These are phyloP conservation scores for Epinephelus awoara DNA, from an alignment of 2,797 vertebrate genomes.

Conservation along the genomic window DNA sequence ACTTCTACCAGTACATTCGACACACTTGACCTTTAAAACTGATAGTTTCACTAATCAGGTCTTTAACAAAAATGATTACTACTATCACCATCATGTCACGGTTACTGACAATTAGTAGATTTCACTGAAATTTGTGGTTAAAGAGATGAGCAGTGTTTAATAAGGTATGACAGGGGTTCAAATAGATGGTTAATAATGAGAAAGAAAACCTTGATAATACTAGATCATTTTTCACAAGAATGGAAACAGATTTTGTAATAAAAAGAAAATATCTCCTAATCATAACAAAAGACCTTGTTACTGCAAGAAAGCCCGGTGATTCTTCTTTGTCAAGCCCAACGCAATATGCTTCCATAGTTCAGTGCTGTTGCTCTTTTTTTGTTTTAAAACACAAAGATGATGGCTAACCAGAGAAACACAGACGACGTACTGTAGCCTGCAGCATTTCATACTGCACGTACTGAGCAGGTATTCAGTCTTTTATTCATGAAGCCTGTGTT, in stretches of 20 bases:
- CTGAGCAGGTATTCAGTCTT: conserved; percentile 34
- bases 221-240: conserved; percentile 35
- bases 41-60: background rate
- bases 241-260: conserved; percentile 41
- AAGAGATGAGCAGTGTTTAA: conserved; percentile 20
- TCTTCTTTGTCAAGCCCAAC: conserved; percentile 52
- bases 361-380: background rate
- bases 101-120: background rate
- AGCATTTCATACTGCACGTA: conserved; percentile 33
- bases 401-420: conserved; percentile 37
- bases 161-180: background rate
- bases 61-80: background rate
- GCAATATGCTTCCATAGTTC: conserved; percentile 17
- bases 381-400: conserved; percentile 24
- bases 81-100: background rate
- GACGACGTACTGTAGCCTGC: conserved; percentile 3
- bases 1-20: too few species aligned
- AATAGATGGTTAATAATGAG: conserved; percentile 12
- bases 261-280: conserved; percentile 44
- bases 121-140: background rate
- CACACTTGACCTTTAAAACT: background rate
- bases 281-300: conserved; percentile 62
- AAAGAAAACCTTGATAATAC: conserved; percentile 6
- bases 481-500: conserved; percentile 47
- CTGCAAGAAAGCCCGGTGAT: conserved; percentile 38